A percentile compares a stretch with the other conserved stretches of the same genome.
Evolutionary conservation across 2,888 invertebrate genomes (phyloP).

Genomic region (Pheosia tremula): DNA sequence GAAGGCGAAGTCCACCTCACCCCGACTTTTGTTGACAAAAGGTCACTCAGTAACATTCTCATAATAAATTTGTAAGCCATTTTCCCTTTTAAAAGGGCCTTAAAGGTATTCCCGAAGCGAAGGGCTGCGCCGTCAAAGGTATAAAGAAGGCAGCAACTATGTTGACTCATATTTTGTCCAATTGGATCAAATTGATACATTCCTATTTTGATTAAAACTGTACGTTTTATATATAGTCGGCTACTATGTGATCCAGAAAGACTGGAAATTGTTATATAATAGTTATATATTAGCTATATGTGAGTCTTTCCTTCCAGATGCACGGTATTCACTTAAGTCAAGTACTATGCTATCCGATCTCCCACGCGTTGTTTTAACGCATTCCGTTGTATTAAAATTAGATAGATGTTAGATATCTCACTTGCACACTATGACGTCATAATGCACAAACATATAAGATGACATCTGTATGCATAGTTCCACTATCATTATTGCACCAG

Average conservation of each 20-base stretch:
- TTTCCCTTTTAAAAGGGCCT: constrained; percentile 7
- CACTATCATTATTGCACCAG: not conserved
- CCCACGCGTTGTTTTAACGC: constrained; percentile 1
- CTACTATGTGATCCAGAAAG: too few relatives aligned
- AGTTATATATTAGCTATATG: too few relatives aligned
- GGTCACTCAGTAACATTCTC: not conserved
- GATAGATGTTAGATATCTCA: too few relatives aligned
- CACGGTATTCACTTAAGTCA: not conserved
- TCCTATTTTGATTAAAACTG: too few relatives aligned
- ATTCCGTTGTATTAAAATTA: not conserved
- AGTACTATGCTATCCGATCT: not conserved
- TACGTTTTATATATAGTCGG: too few relatives aligned
- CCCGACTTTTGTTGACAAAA: not conserved
- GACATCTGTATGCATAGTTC: not conserved
- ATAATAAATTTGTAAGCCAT: constrained; percentile 11
- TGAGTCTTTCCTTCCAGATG: not conserved
- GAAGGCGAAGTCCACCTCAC: too few relatives aligned
- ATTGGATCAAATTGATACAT: too few relatives aligned
- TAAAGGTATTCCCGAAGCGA: constrained; percentile 6
- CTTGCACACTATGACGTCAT: not conserved
- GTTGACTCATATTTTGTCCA: not conserved
- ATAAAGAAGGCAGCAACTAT: constrained; percentile 3
- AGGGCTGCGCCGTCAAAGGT: constrained; percentile 2
- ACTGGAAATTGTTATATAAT: too few relatives aligned
- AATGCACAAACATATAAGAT: not conserved